Conservation (phyloP, 2,888 invertebrate species). For the Lomographa bimaculata region DNA sequence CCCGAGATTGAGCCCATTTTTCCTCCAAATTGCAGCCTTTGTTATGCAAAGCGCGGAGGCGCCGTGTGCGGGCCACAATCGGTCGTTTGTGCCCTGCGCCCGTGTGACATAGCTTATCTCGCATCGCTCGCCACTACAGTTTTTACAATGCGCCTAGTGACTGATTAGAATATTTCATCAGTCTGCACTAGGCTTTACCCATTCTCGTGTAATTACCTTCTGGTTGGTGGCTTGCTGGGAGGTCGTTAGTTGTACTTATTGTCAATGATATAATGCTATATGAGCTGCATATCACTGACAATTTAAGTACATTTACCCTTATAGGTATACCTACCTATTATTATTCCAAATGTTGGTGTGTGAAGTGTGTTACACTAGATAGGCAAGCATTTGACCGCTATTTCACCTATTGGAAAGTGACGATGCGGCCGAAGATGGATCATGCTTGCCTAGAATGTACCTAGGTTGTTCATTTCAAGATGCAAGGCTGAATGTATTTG, state of each 20-base stretch:
- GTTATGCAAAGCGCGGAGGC: conserved; percentile 81
- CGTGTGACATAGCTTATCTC: conserved; percentile 75
- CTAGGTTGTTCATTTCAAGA: too few species aligned
- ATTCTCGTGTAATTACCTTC: conserved; percentile 62
- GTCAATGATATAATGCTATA: background rate
- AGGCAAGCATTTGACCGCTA: too few species aligned
- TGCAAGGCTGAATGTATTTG: too few species aligned
- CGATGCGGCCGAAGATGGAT: too few species aligned
- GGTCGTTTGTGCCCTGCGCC: conserved; percentile 65
- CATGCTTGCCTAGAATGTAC: too few species aligned
- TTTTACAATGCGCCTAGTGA: conserved; percentile 71
- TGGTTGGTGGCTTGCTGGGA: conserved; percentile 40
- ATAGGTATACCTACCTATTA: too few species aligned
- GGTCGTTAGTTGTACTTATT: conserved; percentile 37
- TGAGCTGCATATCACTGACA: too few species aligned
- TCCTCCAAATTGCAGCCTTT: conserved; percentile 82
- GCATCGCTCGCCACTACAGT: conserved; percentile 61
- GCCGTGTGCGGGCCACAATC: conserved; percentile 79
- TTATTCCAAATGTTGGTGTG: too few species aligned
- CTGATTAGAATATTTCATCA: conserved; percentile 81
- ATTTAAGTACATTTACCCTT: too few species aligned
- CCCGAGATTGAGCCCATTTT: conserved; percentile 76
- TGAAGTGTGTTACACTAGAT: too few species aligned
- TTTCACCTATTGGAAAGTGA: too few species aligned
- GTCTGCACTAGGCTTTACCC: conserved; percentile 54